phyloP scores from a whole-genome alignment of 2,797 vertebrate genomes.

The Iguana delicatissima region DNA sequence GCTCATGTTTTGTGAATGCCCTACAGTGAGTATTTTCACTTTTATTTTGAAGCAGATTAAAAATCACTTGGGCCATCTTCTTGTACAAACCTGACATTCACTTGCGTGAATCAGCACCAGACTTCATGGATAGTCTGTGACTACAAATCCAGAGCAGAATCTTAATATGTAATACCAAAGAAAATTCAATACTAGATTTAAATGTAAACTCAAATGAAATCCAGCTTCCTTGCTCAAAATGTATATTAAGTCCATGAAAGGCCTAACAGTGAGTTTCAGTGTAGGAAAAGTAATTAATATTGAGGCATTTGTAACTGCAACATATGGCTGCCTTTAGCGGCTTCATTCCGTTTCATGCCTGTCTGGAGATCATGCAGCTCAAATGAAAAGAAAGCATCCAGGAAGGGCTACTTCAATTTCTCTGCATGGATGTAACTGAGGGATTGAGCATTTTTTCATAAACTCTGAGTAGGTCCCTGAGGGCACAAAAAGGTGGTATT shows the following conservation, averaged over 20 bases:
- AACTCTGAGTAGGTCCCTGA: constrained; percentile 33
- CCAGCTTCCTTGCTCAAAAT: constrained; percentile 32
- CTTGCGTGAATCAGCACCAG: constrained; percentile 12
- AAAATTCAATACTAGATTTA: constrained; percentile 41
- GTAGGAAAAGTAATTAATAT: constrained; percentile 51
- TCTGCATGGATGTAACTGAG: accelerated
- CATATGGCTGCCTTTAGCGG: neutral
- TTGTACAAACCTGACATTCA: constrained; percentile 1
- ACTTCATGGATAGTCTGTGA: neutral
- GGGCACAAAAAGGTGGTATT: constrained; percentile 25
- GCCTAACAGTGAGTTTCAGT: neutral
- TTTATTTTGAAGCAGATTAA: neutral
- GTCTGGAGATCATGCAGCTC: neutral
- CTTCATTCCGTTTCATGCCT: accelerated
- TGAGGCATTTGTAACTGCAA: constrained; percentile 36
- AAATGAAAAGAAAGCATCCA: constrained; percentile 2
- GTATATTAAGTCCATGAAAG: neutral
- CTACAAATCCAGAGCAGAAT: neutral
- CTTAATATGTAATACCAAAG: constrained; percentile 26
- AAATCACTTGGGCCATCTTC: neutral
- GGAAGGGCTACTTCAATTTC: neutral
- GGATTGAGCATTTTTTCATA: neutral
- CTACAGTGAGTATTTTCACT: neutral
- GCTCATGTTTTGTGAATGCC: neutral
- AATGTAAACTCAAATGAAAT: constrained; percentile 44